Conservation (phyloP, 2,113 vertebrate species). For the Corydoras sp. region DNA sequence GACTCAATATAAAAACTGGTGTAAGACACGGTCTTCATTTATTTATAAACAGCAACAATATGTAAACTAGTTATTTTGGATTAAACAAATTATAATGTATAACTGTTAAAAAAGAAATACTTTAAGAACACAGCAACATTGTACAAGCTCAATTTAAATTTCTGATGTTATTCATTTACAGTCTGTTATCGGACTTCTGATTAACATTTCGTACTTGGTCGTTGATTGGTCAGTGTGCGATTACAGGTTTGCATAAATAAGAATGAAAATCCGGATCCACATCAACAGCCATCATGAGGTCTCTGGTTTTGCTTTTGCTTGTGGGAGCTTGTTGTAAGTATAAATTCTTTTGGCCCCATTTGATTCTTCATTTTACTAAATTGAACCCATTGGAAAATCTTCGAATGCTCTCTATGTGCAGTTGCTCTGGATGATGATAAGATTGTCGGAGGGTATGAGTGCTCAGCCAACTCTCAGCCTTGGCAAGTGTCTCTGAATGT, state of each 20-base stretch:
- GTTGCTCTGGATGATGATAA: conserved; percentile 54
- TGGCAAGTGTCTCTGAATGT: conserved; percentile 59
- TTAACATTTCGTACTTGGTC: neutral
- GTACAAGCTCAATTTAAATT: neutral
- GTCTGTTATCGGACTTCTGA: conserved; percentile 21
- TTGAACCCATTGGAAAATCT: neutral
- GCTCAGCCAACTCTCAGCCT: conserved; percentile 51
- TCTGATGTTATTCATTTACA: conserved; percentile 33
- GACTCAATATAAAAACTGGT: too few species aligned
- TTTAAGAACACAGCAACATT: too few species aligned
- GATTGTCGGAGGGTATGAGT: conserved; percentile 61
- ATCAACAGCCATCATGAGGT: conserved; percentile 57
- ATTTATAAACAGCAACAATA: too few species aligned
- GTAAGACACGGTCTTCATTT: too few species aligned
- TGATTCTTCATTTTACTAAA: neutral
- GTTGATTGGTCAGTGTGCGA: neutral
- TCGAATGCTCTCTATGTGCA: neutral
- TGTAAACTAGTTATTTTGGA: too few species aligned
- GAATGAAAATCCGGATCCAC: neutral
- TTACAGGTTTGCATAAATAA: conserved; percentile 10
- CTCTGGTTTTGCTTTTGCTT: conserved; percentile 63
- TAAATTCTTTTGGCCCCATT: neutral
- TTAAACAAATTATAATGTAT: too few species aligned
- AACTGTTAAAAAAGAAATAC: too few species aligned
- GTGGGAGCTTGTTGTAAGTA: conserved; percentile 62